These are phyloP conservation scores for Carassius carassius DNA, from an alignment of 2,113 vertebrate genomes.

Conservation along the genomic window DNA sequence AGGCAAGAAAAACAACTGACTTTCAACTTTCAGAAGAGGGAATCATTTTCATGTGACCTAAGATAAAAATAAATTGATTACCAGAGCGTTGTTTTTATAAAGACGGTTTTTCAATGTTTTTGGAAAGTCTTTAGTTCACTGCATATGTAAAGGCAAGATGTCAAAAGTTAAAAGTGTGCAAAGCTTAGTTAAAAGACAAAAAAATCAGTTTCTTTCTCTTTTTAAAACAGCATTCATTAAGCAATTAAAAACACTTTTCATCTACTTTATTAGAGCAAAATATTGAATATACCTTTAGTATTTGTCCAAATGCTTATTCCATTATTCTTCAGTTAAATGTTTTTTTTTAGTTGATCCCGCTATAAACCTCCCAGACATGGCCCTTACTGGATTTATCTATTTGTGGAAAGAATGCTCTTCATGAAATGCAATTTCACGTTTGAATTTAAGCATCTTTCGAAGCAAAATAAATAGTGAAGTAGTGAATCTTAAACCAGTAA, in stretches of 20 bases:
- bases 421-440: slow-evolving; percentile 6
- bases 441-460: slow-evolving; percentile 7
- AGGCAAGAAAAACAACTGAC: not conserved
- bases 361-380: not conserved
- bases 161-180: not conserved
- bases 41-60: not conserved
- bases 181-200: not conserved
- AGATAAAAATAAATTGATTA: not conserved
- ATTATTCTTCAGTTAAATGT: not conserved
- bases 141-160: not conserved
- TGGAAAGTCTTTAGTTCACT: not conserved
- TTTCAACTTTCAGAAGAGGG: not conserved
- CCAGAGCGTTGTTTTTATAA: not conserved
- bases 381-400: not conserved
- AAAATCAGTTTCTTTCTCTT: not conserved
- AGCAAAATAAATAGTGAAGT: slow-evolving; percentile 8
- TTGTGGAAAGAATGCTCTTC: not conserved
- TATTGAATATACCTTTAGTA: not conserved
- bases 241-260: not conserved
- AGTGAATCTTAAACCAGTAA: slow-evolving; percentile 21
- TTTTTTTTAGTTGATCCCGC: not conserved
- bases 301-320: not conserved
- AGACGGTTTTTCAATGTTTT: no score
- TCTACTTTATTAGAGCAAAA: not conserved
- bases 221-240: not conserved